These are phyloP conservation scores for Rattus rattus DNA, from an alignment of 2,113 vertebrate species.

Conservation along the genomic window DNA sequence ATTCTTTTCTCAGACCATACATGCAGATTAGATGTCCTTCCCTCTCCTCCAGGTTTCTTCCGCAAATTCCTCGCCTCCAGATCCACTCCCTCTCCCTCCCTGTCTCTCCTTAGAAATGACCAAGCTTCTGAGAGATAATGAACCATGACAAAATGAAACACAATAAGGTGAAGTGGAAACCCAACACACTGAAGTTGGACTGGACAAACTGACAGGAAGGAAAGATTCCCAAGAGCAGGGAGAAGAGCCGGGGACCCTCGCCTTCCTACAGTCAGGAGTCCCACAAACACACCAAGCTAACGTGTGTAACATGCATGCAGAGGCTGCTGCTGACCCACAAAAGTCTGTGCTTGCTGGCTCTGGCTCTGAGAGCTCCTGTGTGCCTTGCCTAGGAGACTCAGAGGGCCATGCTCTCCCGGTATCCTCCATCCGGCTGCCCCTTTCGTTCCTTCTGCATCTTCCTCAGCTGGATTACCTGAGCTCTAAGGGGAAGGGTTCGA, in stretches of 20 bases:
- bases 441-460: no score
- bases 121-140: not conserved
- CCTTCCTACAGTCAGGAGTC: not conserved
- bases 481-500: not conserved
- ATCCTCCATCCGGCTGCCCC: not conserved
- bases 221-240: not conserved
- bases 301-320: fast-evolving
- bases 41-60: not conserved
- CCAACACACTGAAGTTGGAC: no score
- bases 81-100: no score
- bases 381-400: not conserved
- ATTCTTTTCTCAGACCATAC: not conserved
- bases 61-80: not conserved
- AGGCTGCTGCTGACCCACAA: no score
- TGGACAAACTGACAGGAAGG: not conserved
- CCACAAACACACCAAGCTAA: not conserved
- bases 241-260: not conserved
- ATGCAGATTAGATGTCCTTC: not conserved
- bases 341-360: fast-evolving
- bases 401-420: no score
- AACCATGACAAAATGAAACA: not conserved
- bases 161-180: not conserved
- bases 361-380: not conserved
- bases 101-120: not conserved
- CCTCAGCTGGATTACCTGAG: no score